A percentile compares a stretch with the other conserved stretches of the same genome.
Conservation (phyloP, 2,888 invertebrate genomes). For the Crocallis elinguaria region DNA sequence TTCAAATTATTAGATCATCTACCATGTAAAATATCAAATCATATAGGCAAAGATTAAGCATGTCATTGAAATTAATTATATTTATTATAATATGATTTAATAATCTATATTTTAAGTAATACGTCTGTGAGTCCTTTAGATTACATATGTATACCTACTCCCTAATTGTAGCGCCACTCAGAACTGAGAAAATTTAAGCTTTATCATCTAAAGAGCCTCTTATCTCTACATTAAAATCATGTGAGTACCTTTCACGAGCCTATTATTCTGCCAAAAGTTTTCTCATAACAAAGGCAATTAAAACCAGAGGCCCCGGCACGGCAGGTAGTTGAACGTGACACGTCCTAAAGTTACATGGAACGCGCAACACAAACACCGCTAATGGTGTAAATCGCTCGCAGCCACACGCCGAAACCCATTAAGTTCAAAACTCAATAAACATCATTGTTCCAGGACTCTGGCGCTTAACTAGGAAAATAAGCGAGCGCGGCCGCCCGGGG, state of each 20-base stretch:
- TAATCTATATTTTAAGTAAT: no score
- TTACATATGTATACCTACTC: no score
- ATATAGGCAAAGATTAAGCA: no score
- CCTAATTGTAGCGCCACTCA: no score
- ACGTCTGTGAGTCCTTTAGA: no score
- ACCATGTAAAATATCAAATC: no score
- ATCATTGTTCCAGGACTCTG: slow-evolving; percentile 68
- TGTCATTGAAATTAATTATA: no score
- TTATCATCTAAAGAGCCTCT: no score
- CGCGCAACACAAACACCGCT: slow-evolving; percentile 63
- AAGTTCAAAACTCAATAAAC: slow-evolving; percentile 81
- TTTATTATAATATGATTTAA: no score
- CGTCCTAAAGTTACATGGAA: slow-evolving; percentile 24
- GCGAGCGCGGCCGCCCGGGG: slow-evolving; percentile 68
- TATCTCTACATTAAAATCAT: neutral
- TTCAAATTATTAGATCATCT: no score
- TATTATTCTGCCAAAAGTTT: slow-evolving; percentile 16
- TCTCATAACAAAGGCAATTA: slow-evolving; percentile 27
- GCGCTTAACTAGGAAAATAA: slow-evolving; percentile 81
- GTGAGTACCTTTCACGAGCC: slow-evolving; percentile 1
- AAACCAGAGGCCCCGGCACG: slow-evolving; percentile 2
- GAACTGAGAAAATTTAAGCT: no score
- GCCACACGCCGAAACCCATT: slow-evolving; percentile 72
- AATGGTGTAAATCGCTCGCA: slow-evolving; percentile 71
- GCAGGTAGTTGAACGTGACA: slow-evolving; percentile 11